Evolutionary conservation across 1,140 invertebrate genomes (phyloP), one percentile per base, ranked within the genome.

Genomic region (Leptoteleia sp.): DNA sequence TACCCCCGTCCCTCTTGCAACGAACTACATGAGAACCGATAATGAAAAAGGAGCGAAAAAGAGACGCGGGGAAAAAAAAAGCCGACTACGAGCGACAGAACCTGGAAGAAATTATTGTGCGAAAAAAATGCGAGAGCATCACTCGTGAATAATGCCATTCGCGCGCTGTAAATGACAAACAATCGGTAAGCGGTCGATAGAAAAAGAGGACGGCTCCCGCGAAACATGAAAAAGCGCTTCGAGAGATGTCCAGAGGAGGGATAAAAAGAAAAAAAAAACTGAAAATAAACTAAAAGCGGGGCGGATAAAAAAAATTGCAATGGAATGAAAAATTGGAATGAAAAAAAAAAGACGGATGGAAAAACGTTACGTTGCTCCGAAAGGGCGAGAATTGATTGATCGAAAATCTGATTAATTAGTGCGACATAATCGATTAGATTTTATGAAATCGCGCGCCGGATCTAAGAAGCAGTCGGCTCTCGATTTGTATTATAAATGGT

Each of bases 71-170:
- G 57, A 71, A 54, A 65, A 76, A 25, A 25, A 25, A 25, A 6
- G 22, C n/a, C 33, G 25, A n/a, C 42, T 15, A 42, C 12, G 0
- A 16, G 1, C 17, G 27, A 25, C 38, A 22, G 19, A 48, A 22
- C 40, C 29, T 52, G 47, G 31, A 64, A 70, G 64, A 70, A 76
- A 68, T 57, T 57, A 76, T 70, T 31, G 73, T 57, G 48, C 47
- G 54, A 67, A 67, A 76, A 65, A 76, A 75, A 50, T 59, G 48
- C 37, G 33, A 12, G 45, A 33, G 57, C 52, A 55, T 48, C 40
- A 43, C 67, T 61, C 76, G 68, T 75, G 76, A 79, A 75, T 65
- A 79, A 71, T 75, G 70, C 62, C 64, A 59, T 73, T 79, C 55
- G 33, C 70, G 65, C 54, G 54, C 35, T 27, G 70, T 52, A 75